Conservation (phyloP, 2,113 vertebrate genomes). For the Aviceda subcristata region DNA sequence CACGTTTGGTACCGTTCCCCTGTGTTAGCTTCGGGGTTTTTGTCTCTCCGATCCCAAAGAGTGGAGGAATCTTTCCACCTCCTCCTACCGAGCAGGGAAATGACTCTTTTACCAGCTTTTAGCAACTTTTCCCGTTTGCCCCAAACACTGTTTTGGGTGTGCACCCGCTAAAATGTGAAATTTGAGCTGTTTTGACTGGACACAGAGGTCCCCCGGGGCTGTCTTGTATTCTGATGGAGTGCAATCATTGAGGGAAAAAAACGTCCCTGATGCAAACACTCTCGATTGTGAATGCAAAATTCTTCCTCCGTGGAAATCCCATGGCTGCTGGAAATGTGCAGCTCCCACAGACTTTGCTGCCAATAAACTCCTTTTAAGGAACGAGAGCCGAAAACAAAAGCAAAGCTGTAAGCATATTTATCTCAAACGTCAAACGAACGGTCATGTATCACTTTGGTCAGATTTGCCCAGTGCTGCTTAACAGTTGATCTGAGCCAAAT, state of each 20-base stretch:
- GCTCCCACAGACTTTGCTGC: constrained; percentile 17
- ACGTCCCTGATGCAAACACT: constrained; percentile 5
- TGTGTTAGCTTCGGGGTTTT: neutral
- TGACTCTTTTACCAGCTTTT: neutral
- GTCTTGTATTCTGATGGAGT: neutral
- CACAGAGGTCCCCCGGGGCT: neutral
- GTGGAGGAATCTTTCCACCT: neutral
- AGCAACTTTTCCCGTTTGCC: neutral
- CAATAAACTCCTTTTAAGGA: constrained; percentile 39
- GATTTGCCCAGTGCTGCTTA: neutral
- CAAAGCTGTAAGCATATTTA: neutral
- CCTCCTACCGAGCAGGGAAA: neutral
- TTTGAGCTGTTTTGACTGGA: constrained; percentile 52
- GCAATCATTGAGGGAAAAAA: neutral
- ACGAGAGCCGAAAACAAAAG: neutral
- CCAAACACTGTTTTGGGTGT: neutral
- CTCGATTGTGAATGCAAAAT: neutral
- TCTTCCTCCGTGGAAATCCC: constrained; percentile 34
- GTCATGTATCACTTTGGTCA: neutral
- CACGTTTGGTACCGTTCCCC: neutral
- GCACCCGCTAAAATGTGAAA: neutral
- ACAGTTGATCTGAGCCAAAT: neutral
- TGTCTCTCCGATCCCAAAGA: neutral
- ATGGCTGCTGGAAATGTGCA: constrained; percentile 25
- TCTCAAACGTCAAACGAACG: neutral